Base-by-base conservation (phyloP, 2,888 invertebrate species). In the Trissolcus japonicus region DNA sequence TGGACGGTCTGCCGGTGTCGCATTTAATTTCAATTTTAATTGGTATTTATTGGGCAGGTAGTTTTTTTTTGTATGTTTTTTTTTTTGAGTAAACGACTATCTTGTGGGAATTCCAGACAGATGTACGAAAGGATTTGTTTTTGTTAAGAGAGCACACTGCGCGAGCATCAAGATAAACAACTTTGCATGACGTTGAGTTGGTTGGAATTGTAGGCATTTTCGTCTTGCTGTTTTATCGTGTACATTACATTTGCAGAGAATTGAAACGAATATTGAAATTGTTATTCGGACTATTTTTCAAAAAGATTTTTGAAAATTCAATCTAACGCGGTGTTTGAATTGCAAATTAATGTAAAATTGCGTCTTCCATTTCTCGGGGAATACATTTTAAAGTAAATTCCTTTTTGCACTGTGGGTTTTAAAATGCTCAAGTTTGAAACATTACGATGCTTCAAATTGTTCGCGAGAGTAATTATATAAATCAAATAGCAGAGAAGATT, bases 1-100 rank as follows among this genome's bases (percentile, higher is more conserved):
- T 66, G 50, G 21, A 62, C 66, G 69, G 41, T 16, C 51, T 56
- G 21, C 59, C 66, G 69, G 48, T 16, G 56, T 61, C 69, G 48
- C 56, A 25, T 43, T 46, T 69, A 63, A 76, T 69, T 66, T 66
- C 25, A 55, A 65, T 61, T 76, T 65, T 71, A 76, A 76, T 76
- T 69, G 65, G 43, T 66, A 76, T 75, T 75, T 68, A 75, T 68
- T 63, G 67, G 55, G 29, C 25, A 14, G 59, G 16, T 16, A 46
- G 46, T 54, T 56, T 57, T 48, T n/a, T n/a, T n/a, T n/a, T n/a
- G n/a, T n/a, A n/a, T n/a, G n/a, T n/a, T n/a, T n/a, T n/a, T n/a
- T n/a, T n/a, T 41, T 57, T 29, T 17, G 59, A 40, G 46, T 48
- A 29, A 54, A 65, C 14, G 29, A 60, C 55, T 25, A 35, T 19